These are phyloP conservation scores for Temnothorax unifasciatus DNA, from an alignment of 2,888 invertebrate species.

Conservation along the genomic window DNA sequence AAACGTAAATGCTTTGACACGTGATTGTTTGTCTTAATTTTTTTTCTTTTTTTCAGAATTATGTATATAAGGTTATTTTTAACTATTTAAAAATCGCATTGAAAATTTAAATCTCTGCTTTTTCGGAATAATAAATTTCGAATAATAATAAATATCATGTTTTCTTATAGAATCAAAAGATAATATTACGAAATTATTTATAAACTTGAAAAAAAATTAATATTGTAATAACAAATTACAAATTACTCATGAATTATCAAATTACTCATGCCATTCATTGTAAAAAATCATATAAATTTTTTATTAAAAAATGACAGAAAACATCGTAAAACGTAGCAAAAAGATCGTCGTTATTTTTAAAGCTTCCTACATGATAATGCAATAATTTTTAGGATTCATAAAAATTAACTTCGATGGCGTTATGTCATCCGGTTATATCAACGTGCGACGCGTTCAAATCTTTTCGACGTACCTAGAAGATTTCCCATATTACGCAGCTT, in stretches of 20 bases:
- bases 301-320: not conserved
- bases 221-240: not conserved
- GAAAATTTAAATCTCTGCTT: not conserved
- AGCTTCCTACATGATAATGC: not conserved
- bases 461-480: not conserved
- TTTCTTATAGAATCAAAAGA: not conserved
- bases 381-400: not conserved
- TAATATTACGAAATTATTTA: not conserved
- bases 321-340: not conserved
- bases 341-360: not conserved
- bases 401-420: not conserved
- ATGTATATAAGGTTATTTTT: not conserved
- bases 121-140: not conserved
- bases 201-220: conserved; percentile 11
- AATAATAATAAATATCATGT: not conserved
- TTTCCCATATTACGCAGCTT: not conserved
- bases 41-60: not conserved
- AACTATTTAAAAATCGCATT: not conserved
- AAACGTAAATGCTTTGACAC: not conserved
- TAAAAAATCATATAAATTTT: not conserved
- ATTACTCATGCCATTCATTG: not conserved
- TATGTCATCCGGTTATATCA: not conserved
- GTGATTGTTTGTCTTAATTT: not conserved
- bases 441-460: not conserved
- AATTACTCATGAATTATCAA: not conserved